Evolutionary conservation across 2,888 invertebrate species (phyloP), one percentile per base, ranked within the genome.

Genomic region (Carpatolechia fugitivella): DNA sequence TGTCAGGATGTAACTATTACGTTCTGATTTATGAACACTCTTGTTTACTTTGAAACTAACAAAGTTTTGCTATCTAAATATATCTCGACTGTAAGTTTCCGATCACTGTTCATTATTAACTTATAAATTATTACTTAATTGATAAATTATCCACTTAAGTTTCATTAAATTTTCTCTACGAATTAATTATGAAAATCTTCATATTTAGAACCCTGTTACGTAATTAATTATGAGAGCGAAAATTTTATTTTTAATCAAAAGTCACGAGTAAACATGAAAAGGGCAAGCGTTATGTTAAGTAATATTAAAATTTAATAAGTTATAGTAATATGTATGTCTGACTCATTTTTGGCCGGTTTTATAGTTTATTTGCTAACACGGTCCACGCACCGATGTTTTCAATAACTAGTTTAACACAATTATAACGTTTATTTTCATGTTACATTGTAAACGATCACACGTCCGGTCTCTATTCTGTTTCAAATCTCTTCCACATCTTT

Each of bases 381-480:
- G 79, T 80, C 82, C 76, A 78, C 83, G 75, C 77, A 63, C 68
- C 76, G 71, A 82, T 85, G 85, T 84, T 87, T 83, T 82, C 79
- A 86, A 86, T 86, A 87, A 86, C 78, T 79, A 81, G 84, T 84
- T 80, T 78, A 84, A 82, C 80, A 82, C 85, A 49, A 85, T 85
- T 82, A 85, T 85, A 83, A 79, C 76, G 83, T 86, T 86, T 88
- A 87, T 87, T 88, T 87, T 85, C 66, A 81, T 85, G 86, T 77
- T 69, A 72, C 76, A 80, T 80, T 78, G 77, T 8, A 7, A 82
- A 78, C 84, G 78, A 86, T 85, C 86, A 86, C 85, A 85, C 77
- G 82, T 80, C 82, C 85, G 80, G 76, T 80, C 80, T 82, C 76
- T 74, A 81, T 82, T 85, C 87, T 88, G 88, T 84, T 88, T 87